phyloP scores from a whole-genome alignment of 2,888 invertebrate genomes.

The Adelphocoris suturalis region DNA sequence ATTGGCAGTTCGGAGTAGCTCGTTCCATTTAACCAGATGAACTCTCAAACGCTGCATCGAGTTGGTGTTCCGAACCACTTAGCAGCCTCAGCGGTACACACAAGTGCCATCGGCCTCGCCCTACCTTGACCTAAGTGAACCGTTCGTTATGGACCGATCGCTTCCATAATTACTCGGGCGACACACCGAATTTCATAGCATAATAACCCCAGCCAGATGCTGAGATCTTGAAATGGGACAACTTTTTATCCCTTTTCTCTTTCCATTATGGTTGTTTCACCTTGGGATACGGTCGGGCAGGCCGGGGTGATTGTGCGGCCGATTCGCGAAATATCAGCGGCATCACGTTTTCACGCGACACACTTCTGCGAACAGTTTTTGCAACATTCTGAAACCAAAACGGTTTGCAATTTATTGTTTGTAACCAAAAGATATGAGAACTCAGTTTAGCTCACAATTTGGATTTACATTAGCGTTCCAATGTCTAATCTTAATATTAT shows the following conservation, averaged over 20 bases:
- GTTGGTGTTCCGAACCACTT: neutral
- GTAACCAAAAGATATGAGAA: neutral
- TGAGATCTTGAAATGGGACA: neutral
- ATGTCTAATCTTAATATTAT: too few relatives aligned
- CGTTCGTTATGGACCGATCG: neutral
- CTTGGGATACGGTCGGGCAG: constrained; percentile 46
- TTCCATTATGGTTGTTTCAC: constrained; percentile 31
- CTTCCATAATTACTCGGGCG: constrained; percentile 7
- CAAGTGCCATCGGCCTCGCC: neutral
- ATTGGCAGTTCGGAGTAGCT: constrained; percentile 10
- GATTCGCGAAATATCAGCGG: constrained; percentile 24
- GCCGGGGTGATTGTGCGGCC: neutral
- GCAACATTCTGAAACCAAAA: neutral
- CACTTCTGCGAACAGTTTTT: constrained; percentile 29
- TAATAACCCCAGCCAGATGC: constrained; percentile 26
- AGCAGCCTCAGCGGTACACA: neutral
- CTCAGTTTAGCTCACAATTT: neutral
- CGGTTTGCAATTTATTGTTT: neutral
- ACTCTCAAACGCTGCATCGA: neutral
- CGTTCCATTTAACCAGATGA: neutral
- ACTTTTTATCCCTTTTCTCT: neutral
- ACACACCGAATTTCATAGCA: constrained; percentile 2
- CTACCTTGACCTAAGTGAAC: constrained; percentile 11
- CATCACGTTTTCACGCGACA: neutral
- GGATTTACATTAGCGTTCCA: too few relatives aligned